Base-by-base conservation (phyloP, 2,888 invertebrate genomes). In the Dusona sp. region DNA sequence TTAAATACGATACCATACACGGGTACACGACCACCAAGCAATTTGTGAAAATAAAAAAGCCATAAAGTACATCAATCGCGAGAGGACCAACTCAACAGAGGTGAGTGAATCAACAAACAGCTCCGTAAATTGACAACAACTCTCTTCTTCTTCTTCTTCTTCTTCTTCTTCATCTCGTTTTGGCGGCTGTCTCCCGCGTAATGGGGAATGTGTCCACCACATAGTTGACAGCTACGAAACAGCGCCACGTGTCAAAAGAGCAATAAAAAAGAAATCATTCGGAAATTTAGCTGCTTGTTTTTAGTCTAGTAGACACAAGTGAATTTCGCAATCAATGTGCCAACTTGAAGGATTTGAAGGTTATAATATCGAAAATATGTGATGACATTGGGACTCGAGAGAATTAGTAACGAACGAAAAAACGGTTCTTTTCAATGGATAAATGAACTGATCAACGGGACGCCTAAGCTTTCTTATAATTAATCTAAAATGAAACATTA, bases 321-420 rank as follows among this genome's bases (percentile, higher is more conserved):
- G 13, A 29, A 13, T 61, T 29, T 61, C 61, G 29, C 29, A 29
- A 6, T 57, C 57, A 25, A 57, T 57, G 57, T 25, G 29, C 29
- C 13, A 61, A 61, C 16, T 61, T 61, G 13, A 29, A 61, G 61
- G 11, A 61, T 61, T 61, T 61, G 29, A 29, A 61, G 61, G 61
- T 61, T 61, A 61, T 61, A 61, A 61, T 29, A 61, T 29, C 6
- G 29, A 61, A 29, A 61, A 61, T 61, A 61, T 61, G 29, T 61
- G 29, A 29, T 16, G 61, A 61, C 29, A 29, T 61, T 6, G 29
- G 61, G 29, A 29, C 61, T 61, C 61, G 29, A 61, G 13, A 61
- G 16, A 29, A 61, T 61, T 29, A 61, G 16, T 29, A 61, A 13
- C 16, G 16, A 25, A 29, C 29, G 0, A 29, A 29, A 29, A 29